phyloP scores from a whole-genome alignment of 2,888 invertebrate genomes.

The Dicyrtoma fusca region DNA sequence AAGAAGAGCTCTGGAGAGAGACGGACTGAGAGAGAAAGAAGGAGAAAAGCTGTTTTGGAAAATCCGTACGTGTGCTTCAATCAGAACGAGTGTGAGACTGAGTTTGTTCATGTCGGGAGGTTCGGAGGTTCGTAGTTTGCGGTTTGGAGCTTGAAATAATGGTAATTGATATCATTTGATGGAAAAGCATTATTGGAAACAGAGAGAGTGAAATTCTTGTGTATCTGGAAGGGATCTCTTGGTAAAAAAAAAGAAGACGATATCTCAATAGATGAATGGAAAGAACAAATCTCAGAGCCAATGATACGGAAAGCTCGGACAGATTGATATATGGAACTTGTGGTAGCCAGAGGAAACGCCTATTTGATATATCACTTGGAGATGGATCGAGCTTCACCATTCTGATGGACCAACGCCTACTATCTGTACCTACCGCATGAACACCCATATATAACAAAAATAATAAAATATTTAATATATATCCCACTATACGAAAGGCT shows the following conservation, averaged over 20 bases:
- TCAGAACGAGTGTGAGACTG: neutral
- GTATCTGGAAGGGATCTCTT: slow-evolving; percentile 17
- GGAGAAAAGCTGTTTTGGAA: neutral
- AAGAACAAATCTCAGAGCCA: slow-evolving; percentile 31
- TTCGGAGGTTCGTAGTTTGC: too few species aligned
- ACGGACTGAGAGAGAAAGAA: slow-evolving; percentile 1
- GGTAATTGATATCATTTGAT: slow-evolving; percentile 33
- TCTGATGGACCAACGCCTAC: slow-evolving; percentile 33
- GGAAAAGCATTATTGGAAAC: slow-evolving; percentile 30
- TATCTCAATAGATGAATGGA: slow-evolving; percentile 30
- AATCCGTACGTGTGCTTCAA: neutral
- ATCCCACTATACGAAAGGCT: too few species aligned
- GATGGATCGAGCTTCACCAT: slow-evolving; percentile 14
- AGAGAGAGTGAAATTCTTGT: slow-evolving; percentile 27
- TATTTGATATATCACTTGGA: slow-evolving; percentile 32
- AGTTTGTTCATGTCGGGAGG: neutral
- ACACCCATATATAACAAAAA: slow-evolving; percentile 2
- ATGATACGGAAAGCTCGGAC: slow-evolving; percentile 36
- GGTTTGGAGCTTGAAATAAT: slow-evolving; percentile 18
- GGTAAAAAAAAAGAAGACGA: slow-evolving; percentile 19
- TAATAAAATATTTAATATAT: neutral
- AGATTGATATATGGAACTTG: slow-evolving; percentile 33
- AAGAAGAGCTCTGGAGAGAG: neutral
- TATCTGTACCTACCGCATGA: neutral
- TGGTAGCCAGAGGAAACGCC: slow-evolving; percentile 37